These are phyloP conservation scores for Seira ritae DNA, from an alignment of 2,888 invertebrate species.

Conservation along the genomic window DNA sequence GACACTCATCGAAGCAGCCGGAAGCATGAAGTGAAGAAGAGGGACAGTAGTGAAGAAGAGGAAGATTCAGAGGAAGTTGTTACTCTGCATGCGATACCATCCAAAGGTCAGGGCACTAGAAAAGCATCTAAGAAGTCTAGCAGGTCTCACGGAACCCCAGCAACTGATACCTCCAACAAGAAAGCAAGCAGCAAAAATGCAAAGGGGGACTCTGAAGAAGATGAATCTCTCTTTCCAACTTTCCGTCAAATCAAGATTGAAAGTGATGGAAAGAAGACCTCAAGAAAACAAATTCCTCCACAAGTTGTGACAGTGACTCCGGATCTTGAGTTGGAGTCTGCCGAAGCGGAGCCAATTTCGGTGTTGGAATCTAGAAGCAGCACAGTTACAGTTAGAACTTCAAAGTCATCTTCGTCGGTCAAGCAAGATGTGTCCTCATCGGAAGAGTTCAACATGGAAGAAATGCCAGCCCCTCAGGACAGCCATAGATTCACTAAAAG, in stretches of 20 bases:
- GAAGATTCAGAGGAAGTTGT: constrained; percentile 10
- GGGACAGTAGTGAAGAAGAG: constrained; percentile 38
- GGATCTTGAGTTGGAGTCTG: constrained; percentile 32
- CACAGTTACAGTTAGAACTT: neutral
- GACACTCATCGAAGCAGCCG: neutral
- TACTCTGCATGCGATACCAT: neutral
- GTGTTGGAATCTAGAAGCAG: neutral
- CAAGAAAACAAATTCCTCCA: constrained; percentile 21
- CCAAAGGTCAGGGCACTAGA: constrained; percentile 9
- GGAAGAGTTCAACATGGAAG: constrained; percentile 47
- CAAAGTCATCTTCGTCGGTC: constrained; percentile 30
- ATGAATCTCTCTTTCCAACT: constrained; percentile 33
- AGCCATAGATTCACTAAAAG: neutral
- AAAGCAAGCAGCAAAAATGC: constrained; percentile 12
- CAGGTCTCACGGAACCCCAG: neutral
- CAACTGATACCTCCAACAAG: too few species aligned
- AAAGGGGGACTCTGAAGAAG: constrained; percentile 44
- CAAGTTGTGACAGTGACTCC: neutral
- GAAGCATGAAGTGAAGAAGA: neutral
- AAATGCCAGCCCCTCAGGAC: constrained; percentile 34
- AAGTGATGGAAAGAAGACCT: constrained; percentile 6
- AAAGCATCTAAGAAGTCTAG: constrained; percentile 28
- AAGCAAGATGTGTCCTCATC: constrained; percentile 34
- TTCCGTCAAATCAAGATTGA: constrained; percentile 8
- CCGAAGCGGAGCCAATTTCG: constrained; percentile 41